Conservation (phyloP, 2,113 vertebrate genomes). For the Corynorhinus townsendii region DNA sequence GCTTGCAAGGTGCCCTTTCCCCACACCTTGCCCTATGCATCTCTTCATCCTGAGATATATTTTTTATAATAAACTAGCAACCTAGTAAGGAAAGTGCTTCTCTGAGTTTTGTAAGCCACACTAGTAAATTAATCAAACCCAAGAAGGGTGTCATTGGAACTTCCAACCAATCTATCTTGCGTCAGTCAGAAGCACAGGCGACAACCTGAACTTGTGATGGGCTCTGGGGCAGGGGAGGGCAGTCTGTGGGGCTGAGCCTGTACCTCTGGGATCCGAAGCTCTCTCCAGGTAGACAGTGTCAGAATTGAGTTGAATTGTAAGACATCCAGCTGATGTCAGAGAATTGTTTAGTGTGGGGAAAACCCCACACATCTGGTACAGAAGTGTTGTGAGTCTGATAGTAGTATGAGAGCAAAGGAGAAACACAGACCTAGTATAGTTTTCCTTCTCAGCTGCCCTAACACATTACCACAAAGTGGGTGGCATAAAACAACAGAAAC, state of each 20-base stretch:
- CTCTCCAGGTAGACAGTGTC: not conserved
- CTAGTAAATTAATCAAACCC: not conserved
- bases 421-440: not conserved
- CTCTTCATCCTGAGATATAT: not conserved
- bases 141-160: not conserved
- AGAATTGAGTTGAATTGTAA: not conserved
- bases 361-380: not conserved
- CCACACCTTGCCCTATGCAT: too few relatives aligned
- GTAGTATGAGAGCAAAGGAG: not conserved
- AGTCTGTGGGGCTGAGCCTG: not conserved
- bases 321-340: not conserved
- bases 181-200: not conserved
- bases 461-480: not conserved
- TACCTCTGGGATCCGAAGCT: too few relatives aligned
- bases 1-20: not conserved
- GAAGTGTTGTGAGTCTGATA: not conserved
- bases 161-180: too few relatives aligned
- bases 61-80: not conserved
- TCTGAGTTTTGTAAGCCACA: not conserved
- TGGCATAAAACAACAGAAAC: not conserved
- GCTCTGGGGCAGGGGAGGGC: not conserved
- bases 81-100: not conserved
- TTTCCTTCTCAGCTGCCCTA: not conserved
- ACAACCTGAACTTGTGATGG: not conserved
- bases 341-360: not conserved